A percentile compares a stretch with the other conserved stretches of the same genome.
phyloP scores from a whole-genome alignment of 2,888 invertebrate species.

The Pinctada fucata region DNA sequence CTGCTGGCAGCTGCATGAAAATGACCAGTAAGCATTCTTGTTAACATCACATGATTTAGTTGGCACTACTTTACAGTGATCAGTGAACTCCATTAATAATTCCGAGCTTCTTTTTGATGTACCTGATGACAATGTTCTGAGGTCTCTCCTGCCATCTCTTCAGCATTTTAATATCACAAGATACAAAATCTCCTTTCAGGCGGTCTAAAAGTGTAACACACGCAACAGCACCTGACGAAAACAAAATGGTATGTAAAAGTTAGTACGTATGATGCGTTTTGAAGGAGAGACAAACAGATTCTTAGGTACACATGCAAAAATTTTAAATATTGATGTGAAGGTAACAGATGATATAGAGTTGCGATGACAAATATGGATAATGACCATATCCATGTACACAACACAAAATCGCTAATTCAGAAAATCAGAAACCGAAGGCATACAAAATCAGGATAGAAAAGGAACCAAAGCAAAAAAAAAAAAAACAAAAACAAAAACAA shows the following conservation, averaged over 20 bases:
- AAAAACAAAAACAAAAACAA: too few species aligned
- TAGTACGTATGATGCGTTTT: not conserved
- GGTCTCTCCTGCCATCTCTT: slow-evolving; percentile 94
- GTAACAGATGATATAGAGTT: not conserved
- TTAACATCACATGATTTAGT: too few species aligned
- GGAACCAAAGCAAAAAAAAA: too few species aligned
- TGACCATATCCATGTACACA: too few species aligned
- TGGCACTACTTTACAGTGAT: not conserved
- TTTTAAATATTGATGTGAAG: not conserved
- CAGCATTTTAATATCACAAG: slow-evolving; percentile 91
- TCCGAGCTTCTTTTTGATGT: slow-evolving; percentile 50
- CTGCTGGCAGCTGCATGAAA: too few species aligned
- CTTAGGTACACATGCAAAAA: not conserved
- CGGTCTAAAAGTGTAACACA: slow-evolving; percentile 95
- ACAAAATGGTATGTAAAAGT: not conserved
- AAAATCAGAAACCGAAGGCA: too few species aligned
- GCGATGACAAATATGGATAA: too few species aligned
- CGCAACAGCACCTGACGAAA: slow-evolving; percentile 85
- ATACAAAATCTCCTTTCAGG: slow-evolving; percentile 94
- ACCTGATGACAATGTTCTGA: slow-evolving; percentile 85
- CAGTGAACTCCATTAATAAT: slow-evolving; percentile 3
- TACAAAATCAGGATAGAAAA: too few species aligned
- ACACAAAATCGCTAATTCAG: too few species aligned
- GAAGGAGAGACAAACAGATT: not conserved
- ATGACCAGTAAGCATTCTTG: too few species aligned